Evolutionary conservation across 2,888 invertebrate genomes (phyloP).

Genomic region (Blomia tropicalis): DNA sequence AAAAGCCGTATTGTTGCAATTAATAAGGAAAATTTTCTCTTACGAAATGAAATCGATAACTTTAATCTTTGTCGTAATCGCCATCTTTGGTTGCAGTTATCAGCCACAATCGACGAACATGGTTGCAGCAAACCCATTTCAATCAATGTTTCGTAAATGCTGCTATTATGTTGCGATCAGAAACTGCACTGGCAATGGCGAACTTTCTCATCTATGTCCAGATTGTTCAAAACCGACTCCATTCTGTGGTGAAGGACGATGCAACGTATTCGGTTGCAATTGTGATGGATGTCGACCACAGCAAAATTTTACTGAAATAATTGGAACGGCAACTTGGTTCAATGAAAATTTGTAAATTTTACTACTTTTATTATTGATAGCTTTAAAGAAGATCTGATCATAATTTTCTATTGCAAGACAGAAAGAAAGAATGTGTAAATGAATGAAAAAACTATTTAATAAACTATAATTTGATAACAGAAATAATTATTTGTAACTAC

Average conservation of each 20-base stretch:
- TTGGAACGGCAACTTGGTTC: slow-evolving; percentile 5
- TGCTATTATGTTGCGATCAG: slow-evolving; percentile 10
- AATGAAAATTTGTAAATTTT: slow-evolving; percentile 1
- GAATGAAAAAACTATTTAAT: neutral
- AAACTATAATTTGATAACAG: neutral
- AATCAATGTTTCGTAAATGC: neutral
- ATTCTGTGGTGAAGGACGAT: slow-evolving; percentile 12
- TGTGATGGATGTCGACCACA: slow-evolving; percentile 17
- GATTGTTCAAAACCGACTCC: slow-evolving; percentile 18
- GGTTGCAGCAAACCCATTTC: neutral
- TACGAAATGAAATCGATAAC: too few relatives aligned
- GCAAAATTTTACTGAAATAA: neutral
- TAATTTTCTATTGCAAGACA: neutral
- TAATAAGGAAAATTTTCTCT: too few relatives aligned
- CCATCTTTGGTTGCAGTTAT: too few relatives aligned
- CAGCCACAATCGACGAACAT: too few relatives aligned
- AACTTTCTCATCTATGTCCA: slow-evolving; percentile 11
- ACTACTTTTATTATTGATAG: neutral
- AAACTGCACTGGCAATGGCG: neutral
- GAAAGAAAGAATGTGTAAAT: neutral
- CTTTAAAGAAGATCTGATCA: neutral
- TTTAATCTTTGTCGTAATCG: too few relatives aligned
- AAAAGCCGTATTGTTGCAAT: too few relatives aligned
- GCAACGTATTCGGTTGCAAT: slow-evolving; percentile 21
- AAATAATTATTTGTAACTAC: too few relatives aligned